Evolutionary conservation across 2,797 vertebrate species (phyloP).

Genomic region (Dendrocincla fuliginosa): DNA sequence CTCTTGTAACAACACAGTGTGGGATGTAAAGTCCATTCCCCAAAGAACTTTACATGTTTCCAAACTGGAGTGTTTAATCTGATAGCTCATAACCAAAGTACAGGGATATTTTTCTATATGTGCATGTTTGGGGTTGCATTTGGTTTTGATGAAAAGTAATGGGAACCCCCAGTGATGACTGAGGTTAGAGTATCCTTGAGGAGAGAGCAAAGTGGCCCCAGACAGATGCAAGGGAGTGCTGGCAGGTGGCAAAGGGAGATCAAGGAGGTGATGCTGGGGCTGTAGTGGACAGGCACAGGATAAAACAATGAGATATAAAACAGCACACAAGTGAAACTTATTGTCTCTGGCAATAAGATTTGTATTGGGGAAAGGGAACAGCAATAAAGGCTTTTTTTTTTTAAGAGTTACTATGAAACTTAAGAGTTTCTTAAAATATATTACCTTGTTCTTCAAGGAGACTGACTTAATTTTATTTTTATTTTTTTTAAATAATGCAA

Average conservation of each 20-base stretch:
- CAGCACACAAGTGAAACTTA: neutral
- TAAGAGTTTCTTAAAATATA: neutral
- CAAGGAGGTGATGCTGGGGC: neutral
- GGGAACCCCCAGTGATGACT: neutral
- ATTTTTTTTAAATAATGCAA: conserved; percentile 25
- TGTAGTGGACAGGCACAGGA: neutral
- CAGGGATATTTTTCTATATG: neutral
- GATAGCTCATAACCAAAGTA: neutral
- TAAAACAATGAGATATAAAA: neutral
- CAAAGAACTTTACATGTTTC: neutral
- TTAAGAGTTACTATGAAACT: conserved; percentile 1
- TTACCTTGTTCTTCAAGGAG: conserved; percentile 22
- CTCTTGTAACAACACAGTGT: neutral
- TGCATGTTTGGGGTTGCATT: neutral
- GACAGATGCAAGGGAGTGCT: neutral
- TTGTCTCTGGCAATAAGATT: neutral
- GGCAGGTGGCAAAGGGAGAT: neutral
- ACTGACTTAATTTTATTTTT: neutral
- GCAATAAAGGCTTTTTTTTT: neutral
- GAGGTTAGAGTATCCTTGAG: neutral
- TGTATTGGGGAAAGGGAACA: neutral
- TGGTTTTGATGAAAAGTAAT: neutral
- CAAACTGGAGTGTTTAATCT: rapidly evolving
- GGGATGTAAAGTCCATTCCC: neutral
- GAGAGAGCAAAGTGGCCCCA: neutral